These are phyloP conservation scores for Lepidocyrtinus sp. DNA, from an alignment of 2,888 invertebrate genomes.

Conservation along the genomic window DNA sequence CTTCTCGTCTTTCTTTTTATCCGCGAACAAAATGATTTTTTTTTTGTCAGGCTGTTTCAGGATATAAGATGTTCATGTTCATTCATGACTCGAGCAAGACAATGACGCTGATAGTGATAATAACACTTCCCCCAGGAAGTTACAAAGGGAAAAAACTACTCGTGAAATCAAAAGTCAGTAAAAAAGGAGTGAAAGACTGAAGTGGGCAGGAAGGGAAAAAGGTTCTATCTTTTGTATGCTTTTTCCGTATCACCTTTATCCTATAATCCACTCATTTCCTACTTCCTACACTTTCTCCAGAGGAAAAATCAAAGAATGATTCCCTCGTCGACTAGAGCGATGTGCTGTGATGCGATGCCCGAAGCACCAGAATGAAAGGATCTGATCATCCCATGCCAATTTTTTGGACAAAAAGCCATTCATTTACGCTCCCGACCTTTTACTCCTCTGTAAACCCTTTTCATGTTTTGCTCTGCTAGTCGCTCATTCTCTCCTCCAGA, in stretches of 20 bases:
- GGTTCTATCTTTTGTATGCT: too few relatives aligned
- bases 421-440: conserved; percentile 44
- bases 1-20: too few relatives aligned
- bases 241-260: too few relatives aligned
- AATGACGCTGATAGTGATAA: neutral
- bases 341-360: neutral
- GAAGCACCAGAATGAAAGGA: conserved; percentile 21
- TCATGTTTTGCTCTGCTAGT: too few relatives aligned
- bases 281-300: neutral
- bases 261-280: neutral
- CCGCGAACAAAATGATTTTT: too few relatives aligned
- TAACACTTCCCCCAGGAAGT: neutral
- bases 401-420: conserved; percentile 57
- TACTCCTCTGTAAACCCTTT: neutral
- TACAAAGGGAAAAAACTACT: neutral
- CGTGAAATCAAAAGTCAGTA: neutral
- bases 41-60: too few relatives aligned
- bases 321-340: conserved; percentile 18
- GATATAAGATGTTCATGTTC: neutral
- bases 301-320: neutral
- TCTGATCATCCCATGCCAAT: conserved; percentile 56
- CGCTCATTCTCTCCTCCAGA: neutral
- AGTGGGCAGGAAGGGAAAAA: neutral
- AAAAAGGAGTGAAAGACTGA: neutral
- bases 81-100: too few relatives aligned